These are phyloP conservation scores for Theocolax elegans DNA, from an alignment of 1,140 invertebrate genomes.

Conservation along the genomic window DNA sequence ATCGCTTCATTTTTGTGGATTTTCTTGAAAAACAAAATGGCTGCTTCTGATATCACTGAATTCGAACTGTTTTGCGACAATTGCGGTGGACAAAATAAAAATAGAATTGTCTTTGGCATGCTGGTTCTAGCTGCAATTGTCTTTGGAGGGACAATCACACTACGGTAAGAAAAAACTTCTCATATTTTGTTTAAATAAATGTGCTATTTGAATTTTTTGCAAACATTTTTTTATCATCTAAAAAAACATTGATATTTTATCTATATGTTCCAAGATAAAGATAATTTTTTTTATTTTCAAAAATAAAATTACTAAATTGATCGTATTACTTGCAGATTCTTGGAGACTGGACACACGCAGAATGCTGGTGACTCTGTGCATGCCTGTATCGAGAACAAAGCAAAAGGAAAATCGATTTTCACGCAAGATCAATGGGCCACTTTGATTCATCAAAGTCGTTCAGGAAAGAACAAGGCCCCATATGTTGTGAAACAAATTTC, in stretches of 20 bases:
- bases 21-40: neutral
- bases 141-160: slow-evolving; percentile 29
- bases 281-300: neutral
- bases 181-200: neutral
- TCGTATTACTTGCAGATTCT: slow-evolving; percentile 42
- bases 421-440: slow-evolving; percentile 21
- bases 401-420: neutral
- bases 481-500: too few relatives aligned
- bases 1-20: too few relatives aligned
- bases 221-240: neutral
- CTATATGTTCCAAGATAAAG: neutral
- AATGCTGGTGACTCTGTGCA: slow-evolving; percentile 50
- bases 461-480: neutral
- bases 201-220: neutral
- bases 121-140: slow-evolving; percentile 30
- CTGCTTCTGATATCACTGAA: slow-evolving; percentile 24
- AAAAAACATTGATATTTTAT: neutral
- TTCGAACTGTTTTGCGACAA: slow-evolving; percentile 51
- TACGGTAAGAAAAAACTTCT: slow-evolving; percentile 7
- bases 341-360: slow-evolving; percentile 50
- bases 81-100: slow-evolving; percentile 59
- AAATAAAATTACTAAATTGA: neutral
- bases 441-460: neutral
- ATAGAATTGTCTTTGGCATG: slow-evolving; percentile 47
- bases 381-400: slow-evolving; percentile 45